Conservation (phyloP, 2,797 vertebrate genomes). For the Sebastiscus albofasciatus region DNA sequence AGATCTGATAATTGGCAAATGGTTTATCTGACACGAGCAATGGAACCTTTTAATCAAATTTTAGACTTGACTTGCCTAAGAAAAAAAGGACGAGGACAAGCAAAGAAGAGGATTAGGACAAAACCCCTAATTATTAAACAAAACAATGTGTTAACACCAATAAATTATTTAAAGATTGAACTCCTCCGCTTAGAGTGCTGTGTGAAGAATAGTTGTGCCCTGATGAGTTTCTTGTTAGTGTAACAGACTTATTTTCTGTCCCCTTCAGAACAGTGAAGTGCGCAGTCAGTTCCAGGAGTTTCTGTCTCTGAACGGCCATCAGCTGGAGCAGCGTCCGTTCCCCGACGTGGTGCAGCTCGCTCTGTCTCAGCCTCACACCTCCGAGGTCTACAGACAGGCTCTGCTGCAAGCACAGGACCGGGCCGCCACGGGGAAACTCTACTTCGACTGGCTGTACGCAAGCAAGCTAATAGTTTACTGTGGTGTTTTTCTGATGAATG, state of each 20-base stretch:
- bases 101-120: too few species aligned
- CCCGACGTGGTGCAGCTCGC: constrained; percentile 94
- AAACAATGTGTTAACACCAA: too few species aligned
- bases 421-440: constrained; percentile 83
- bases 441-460: constrained; percentile 94
- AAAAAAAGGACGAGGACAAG: too few species aligned
- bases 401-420: constrained; percentile 83
- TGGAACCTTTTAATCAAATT: too few species aligned
- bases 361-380: constrained; percentile 88
- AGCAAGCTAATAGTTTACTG: neutral
- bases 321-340: constrained; percentile 91
- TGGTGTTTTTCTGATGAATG: neutral
- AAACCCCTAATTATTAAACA: too few species aligned
- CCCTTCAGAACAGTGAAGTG: constrained; percentile 86
- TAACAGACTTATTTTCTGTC: neutral
- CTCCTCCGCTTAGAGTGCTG: neutral
- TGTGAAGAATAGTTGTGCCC: neutral
- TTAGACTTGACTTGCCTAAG: too few species aligned
- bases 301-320: constrained; percentile 94
- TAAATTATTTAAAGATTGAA: too few species aligned
- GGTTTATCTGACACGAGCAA: too few species aligned
- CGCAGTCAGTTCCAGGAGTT: constrained; percentile 97
- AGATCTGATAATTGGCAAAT: too few species aligned
- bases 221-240: neutral
- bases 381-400: constrained; percentile 93